phyloP scores from a whole-genome alignment of 1,140 invertebrate genomes.

The Orussus abietinus region DNA sequence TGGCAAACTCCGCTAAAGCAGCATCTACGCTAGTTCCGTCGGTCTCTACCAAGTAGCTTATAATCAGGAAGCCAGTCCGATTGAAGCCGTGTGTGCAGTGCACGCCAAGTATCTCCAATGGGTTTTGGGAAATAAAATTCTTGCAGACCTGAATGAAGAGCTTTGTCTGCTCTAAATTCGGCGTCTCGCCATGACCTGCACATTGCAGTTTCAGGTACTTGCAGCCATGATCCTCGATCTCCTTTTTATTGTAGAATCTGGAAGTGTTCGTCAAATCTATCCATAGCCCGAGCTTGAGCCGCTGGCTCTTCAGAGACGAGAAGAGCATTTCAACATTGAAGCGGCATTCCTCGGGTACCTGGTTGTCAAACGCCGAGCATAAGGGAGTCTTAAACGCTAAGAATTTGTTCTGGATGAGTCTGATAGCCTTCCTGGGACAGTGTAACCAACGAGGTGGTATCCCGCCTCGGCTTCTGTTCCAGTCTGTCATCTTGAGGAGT shows the following conservation, averaged over 20 bases:
- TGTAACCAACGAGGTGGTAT: slow-evolving; percentile 87
- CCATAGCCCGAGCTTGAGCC: slow-evolving; percentile 88
- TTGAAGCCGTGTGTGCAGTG: slow-evolving; percentile 99
- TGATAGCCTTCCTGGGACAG: slow-evolving; percentile 81
- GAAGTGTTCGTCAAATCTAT: slow-evolving; percentile 94
- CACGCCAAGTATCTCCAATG: slow-evolving; percentile 79
- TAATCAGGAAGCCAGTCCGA: slow-evolving; percentile 91
- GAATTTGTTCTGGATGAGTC: slow-evolving; percentile 74
- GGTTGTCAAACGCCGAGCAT: slow-evolving; percentile 68
- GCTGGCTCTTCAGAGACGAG: slow-evolving; percentile 64
- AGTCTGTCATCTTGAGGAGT: slow-evolving; percentile 9
- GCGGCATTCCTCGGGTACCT: slow-evolving; percentile 73
- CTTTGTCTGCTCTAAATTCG: slow-evolving; percentile 71
- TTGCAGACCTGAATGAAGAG: slow-evolving; percentile 75
- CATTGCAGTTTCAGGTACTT: slow-evolving; percentile 86
- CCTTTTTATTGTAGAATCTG: slow-evolving; percentile 82
- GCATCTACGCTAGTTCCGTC: slow-evolving; percentile 74
- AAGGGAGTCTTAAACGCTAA: slow-evolving; percentile 93
- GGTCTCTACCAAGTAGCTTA: slow-evolving; percentile 83
- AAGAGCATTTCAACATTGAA: slow-evolving; percentile 87
- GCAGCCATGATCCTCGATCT: slow-evolving; percentile 70
- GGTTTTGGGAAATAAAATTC: slow-evolving; percentile 75
- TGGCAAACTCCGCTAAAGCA: slow-evolving; percentile 73
- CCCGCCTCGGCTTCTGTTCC: slow-evolving; percentile 48
- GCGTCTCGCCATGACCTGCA: slow-evolving; percentile 79